phyloP scores from a whole-genome alignment of 1,140 invertebrate genomes.

The Drosophila orosa region DNA sequence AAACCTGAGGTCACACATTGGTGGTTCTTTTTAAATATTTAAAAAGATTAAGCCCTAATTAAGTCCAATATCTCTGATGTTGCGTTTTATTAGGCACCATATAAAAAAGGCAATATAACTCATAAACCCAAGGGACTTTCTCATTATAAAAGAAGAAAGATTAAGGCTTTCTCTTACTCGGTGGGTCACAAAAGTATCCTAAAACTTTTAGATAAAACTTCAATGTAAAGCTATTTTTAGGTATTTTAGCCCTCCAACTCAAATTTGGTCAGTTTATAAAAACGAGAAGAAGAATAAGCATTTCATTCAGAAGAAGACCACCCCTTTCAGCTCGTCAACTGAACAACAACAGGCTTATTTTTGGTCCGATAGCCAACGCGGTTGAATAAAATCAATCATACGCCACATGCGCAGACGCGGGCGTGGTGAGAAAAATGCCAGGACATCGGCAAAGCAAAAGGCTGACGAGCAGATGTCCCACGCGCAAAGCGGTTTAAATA shows the following conservation, averaged over 20 bases:
- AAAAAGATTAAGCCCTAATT: too few species aligned
- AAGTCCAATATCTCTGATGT: too few species aligned
- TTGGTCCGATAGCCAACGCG: neutral
- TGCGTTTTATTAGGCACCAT: too few species aligned
- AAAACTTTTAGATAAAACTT: too few species aligned
- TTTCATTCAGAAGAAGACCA: constrained; percentile 14
- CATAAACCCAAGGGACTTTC: too few species aligned
- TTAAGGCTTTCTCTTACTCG: too few species aligned
- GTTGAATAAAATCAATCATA: constrained; percentile 67
- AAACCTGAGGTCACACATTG: too few species aligned
- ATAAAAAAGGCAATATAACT: too few species aligned
- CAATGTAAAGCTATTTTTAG: too few species aligned
- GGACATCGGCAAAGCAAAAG: constrained; percentile 19
- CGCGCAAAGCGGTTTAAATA: constrained; percentile 26
- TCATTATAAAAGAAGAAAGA: too few species aligned
- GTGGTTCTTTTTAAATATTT: too few species aligned
- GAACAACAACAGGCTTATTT: constrained; percentile 41
- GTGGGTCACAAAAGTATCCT: too few species aligned
- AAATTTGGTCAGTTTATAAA: constrained; percentile 19
- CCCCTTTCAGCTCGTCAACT: neutral
- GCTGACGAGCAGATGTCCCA: constrained; percentile 33
- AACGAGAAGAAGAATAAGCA: constrained; percentile 14
- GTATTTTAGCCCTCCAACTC: neutral
- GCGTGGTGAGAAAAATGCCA: constrained; percentile 50
- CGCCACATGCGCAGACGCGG: constrained; percentile 66